Evolutionary conservation across 2,888 invertebrate genomes (phyloP).

Genomic region (Odontomyia ornata): DNA sequence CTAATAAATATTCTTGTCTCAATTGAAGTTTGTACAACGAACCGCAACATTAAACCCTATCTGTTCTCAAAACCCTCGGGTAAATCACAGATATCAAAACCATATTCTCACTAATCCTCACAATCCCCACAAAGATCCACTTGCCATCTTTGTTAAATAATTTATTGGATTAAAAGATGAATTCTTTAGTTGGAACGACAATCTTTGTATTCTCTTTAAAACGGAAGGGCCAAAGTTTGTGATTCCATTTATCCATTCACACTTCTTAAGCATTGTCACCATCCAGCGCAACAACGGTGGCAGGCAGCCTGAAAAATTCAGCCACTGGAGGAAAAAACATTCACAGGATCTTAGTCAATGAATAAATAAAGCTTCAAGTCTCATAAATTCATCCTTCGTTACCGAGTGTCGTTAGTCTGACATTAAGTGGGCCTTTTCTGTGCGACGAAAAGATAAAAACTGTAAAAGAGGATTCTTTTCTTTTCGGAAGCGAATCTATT

Average conservation of each 20-base stretch:
- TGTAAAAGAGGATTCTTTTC: conserved; percentile 2
- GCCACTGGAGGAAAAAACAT: conserved; percentile 2
- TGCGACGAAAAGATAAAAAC: conserved; percentile 17
- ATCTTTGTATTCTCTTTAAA: conserved; percentile 16
- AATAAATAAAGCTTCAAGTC: conserved; percentile 29
- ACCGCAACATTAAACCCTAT: not conserved
- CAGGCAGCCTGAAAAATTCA: not conserved
- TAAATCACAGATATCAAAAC: conserved; percentile 26
- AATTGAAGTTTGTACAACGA: not conserved
- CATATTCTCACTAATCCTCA: not conserved
- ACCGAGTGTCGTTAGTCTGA: conserved; percentile 29
- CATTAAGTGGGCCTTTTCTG: conserved; percentile 15
- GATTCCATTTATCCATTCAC: conserved; percentile 1
- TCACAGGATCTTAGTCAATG: conserved; percentile 21
- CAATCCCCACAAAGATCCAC: conserved; percentile 1
- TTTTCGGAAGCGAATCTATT: not conserved
- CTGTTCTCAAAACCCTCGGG: not conserved
- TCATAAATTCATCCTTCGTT: conserved; percentile 31
- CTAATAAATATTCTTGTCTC: too few species aligned
- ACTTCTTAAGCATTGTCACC: not conserved
- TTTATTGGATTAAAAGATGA: conserved; percentile 32
- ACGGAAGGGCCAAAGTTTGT: conserved; percentile 4
- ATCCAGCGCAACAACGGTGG: not conserved
- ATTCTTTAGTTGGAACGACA: conserved; percentile 21
- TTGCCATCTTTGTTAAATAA: conserved; percentile 4